Evolutionary conservation across 2,888 invertebrate genomes (phyloP).

Genomic region (Alloplasta piceator): DNA sequence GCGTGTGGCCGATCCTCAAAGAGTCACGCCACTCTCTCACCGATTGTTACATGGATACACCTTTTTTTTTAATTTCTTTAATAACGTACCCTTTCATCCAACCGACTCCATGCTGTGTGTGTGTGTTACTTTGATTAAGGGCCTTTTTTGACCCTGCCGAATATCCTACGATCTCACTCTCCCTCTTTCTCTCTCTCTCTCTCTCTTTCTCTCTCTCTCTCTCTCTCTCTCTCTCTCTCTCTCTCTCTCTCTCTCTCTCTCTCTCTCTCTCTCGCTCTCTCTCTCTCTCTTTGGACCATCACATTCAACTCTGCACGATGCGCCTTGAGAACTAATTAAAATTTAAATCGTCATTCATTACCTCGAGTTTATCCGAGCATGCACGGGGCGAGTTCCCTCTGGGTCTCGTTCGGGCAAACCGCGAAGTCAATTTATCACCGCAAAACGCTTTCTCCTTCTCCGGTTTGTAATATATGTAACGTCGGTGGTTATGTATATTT

Average conservation of each 20-base stretch:
- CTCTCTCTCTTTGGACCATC: not conserved
- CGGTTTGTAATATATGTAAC: slow-evolving; percentile 17
- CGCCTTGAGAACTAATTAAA: slow-evolving; percentile 51
- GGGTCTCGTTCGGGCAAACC: slow-evolving; percentile 49
- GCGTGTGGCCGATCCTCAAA: slow-evolving; percentile 32
- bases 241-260: slow-evolving; percentile 3
- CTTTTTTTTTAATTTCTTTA: not conserved
- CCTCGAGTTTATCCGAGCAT: slow-evolving; percentile 44
- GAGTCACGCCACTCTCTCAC: slow-evolving; percentile 52
- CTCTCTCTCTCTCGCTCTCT: slow-evolving; percentile 6
- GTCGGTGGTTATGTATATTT: slow-evolving; percentile 16
- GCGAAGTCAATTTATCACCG: slow-evolving; percentile 67
- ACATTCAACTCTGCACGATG: slow-evolving; percentile 2
- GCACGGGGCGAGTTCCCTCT: not conserved
- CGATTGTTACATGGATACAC: slow-evolving; percentile 1
- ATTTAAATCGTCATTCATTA: slow-evolving; percentile 63
- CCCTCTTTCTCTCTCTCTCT: slow-evolving; percentile 15
- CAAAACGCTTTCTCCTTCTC: slow-evolving; percentile 44
- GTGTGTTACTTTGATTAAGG: slow-evolving; percentile 25
- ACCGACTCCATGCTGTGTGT: not conserved
- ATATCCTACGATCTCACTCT: not conserved
- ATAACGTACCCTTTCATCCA: not conserved
- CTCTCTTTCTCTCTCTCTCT: slow-evolving; percentile 15
- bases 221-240: slow-evolving; percentile 18
- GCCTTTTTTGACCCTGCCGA: slow-evolving; percentile 1